A percentile compares a stretch with the other conserved stretches of the same genome.
phyloP scores from a whole-genome alignment of 53 echinoderm and acorn worm species.

The Holothuria scabra region DNA sequence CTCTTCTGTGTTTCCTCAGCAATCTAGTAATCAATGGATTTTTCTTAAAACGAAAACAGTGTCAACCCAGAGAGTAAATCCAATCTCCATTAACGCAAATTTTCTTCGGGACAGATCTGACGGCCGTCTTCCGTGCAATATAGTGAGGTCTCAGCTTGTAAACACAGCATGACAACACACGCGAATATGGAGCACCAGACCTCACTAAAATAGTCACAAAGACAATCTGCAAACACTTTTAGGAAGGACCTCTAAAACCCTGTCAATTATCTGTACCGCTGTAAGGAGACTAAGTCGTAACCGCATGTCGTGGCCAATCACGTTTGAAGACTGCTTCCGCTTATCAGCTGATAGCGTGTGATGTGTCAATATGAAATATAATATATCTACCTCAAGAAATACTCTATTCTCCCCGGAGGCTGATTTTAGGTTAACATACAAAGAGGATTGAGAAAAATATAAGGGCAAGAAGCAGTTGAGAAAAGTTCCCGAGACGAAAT shows the following conservation, averaged over 20 bases:
- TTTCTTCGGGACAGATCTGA: background rate
- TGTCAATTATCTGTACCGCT: constrained; percentile 26
- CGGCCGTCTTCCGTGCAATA: background rate
- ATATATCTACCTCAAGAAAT: too few relatives aligned
- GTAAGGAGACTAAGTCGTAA: background rate
- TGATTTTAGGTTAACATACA: too few relatives aligned
- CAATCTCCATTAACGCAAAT: constrained; percentile 38
- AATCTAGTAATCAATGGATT: constrained; percentile 2
- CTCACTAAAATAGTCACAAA: constrained; percentile 14
- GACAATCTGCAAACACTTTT: constrained; percentile 26
- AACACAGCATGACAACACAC: constrained; percentile 14
- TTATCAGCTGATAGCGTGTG: constrained; percentile 30
- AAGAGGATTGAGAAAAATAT: too few relatives aligned
- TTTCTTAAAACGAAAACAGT: background rate
- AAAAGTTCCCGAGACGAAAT: too few relatives aligned
- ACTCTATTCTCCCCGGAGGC: too few relatives aligned
- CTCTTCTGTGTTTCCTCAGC: background rate
- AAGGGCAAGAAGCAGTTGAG: too few relatives aligned
- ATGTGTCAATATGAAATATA: background rate
- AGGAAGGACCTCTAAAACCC: constrained; percentile 3
- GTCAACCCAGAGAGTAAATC: constrained; percentile 29
- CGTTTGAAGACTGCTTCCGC: constrained; percentile 14
- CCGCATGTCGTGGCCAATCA: constrained; percentile 36
- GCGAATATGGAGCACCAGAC: background rate
- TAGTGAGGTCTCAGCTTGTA: constrained; percentile 10